Conservation (phyloP, 2,113 vertebrate species). For the Zosterops pallidus region DNA sequence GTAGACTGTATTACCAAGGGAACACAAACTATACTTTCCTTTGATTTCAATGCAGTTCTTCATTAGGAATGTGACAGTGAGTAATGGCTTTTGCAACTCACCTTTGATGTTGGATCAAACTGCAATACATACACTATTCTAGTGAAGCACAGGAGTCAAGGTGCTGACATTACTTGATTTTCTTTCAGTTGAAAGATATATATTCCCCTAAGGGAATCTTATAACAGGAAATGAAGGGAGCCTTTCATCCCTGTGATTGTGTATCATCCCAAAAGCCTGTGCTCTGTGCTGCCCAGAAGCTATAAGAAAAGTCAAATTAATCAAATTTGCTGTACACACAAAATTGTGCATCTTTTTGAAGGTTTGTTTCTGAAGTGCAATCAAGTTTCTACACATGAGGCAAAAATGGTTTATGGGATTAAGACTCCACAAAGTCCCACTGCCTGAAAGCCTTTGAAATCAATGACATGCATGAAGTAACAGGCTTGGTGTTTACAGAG, state of each 20-base stretch:
- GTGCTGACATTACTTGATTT: neutral
- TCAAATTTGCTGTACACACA: neutral
- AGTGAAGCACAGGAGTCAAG: neutral
- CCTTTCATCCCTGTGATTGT: neutral
- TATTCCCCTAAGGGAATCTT: neutral
- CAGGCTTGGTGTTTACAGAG: neutral
- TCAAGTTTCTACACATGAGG: neutral
- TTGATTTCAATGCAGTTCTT: neutral
- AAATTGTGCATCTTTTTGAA: neutral
- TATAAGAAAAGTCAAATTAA: neutral
- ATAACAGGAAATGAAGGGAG: neutral
- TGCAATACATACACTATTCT: neutral
- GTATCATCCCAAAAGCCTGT: neutral
- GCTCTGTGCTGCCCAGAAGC: neutral
- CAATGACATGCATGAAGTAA: neutral
- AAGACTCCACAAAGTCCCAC: neutral
- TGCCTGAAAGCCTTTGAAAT: neutral
- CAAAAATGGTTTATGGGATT: neutral
- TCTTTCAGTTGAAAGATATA: neutral
- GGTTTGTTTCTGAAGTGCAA: neutral
- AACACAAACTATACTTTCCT: neutral
- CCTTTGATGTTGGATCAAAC: constrained; percentile 14
- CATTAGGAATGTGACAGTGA: neutral
- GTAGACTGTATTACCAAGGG: neutral
- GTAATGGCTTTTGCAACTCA: neutral